phyloP scores from a whole-genome alignment of 2,797 vertebrate genomes.

The Cheirogaleus major region DNA sequence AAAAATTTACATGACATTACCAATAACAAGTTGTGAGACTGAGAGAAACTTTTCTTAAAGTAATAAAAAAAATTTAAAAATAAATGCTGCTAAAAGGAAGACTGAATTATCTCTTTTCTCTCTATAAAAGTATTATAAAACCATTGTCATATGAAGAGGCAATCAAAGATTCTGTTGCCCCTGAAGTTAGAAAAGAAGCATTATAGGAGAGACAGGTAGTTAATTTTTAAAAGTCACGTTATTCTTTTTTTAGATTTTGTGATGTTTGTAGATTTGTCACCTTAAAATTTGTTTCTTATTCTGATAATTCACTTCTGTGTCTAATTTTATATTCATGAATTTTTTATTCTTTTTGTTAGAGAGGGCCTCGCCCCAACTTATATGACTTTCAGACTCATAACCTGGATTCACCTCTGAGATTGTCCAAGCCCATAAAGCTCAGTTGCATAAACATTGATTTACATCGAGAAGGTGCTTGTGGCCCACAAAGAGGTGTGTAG shows the following conservation, averaged over 20 bases:
- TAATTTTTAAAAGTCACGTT: neutral
- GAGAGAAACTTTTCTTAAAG: slow-evolving; percentile 21
- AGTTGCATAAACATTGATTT: neutral
- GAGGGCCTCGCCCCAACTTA: neutral
- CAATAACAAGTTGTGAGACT: neutral
- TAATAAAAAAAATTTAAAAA: neutral
- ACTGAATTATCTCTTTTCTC: neutral
- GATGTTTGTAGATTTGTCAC: neutral
- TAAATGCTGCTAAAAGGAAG: neutral
- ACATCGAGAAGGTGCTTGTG: neutral
- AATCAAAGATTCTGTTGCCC: neutral
- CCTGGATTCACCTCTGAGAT: neutral
- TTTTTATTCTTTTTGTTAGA: slow-evolving; percentile 35
- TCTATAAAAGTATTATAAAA: neutral
- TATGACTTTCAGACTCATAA: neutral
- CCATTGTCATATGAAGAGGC: neutral
- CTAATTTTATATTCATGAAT: neutral
- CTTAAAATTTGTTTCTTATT: slow-evolving; percentile 3
- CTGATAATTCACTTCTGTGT: slow-evolving; percentile 26
- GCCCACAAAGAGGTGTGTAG: neutral
- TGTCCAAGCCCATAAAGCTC: slow-evolving; percentile 17
- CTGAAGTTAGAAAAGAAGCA: neutral
- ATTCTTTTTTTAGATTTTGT: neutral
- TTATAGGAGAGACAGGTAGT: neutral
- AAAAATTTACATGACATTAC: neutral